Base-by-base conservation (phyloP, 1,140 invertebrate genomes). In the Drosophila kohkoa region DNA sequence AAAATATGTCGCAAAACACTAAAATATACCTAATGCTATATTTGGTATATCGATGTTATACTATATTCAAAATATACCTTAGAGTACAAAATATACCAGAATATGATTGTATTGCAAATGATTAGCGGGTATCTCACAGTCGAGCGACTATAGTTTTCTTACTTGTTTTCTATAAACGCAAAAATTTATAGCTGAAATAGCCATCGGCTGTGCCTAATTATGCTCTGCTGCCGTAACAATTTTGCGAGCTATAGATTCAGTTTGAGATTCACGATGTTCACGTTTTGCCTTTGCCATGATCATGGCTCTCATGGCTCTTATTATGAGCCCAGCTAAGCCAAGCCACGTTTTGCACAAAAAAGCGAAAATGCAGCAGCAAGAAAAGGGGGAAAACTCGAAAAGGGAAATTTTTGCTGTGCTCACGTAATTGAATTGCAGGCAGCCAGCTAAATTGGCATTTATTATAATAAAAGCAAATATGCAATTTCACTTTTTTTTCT, bases 401-500 rank as follows among this genome's bases (percentile, higher is more conserved):
- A 88, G 81, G 85, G 85, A 88, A 88, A 88, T 89, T 88, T 55
- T 81, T 89, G 75, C 78, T 59, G 77, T 76, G 85, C 85, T 88
- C 85, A 88, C 85, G 85, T 88, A 88, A 88, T 88, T 88, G 85
- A 88, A 88, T 85, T 89, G 85, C 77, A 89, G 81, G 74, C 77
- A 79, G 77, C 85, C 77, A 79, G 77, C 85, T 85, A 89, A 88
- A 88, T 88, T 88, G 85, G 85, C 85, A 88, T 88, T 88, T 88
- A 89, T 88, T 89, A 89, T 85, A 89, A 89, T 89, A 89, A 89
- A 88, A 88, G 85, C 85, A 88, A 88, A 88, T 88, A 88, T 88
- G 85, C 85, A 88, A 88, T 89, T 88, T 88, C 65, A 78, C 77
- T 71, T 88, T 89, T 81, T 52, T 13, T 43, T 28, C 48, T 57